Conservation (phyloP, 2,888 invertebrate species). For the Diarsia rubi region DNA sequence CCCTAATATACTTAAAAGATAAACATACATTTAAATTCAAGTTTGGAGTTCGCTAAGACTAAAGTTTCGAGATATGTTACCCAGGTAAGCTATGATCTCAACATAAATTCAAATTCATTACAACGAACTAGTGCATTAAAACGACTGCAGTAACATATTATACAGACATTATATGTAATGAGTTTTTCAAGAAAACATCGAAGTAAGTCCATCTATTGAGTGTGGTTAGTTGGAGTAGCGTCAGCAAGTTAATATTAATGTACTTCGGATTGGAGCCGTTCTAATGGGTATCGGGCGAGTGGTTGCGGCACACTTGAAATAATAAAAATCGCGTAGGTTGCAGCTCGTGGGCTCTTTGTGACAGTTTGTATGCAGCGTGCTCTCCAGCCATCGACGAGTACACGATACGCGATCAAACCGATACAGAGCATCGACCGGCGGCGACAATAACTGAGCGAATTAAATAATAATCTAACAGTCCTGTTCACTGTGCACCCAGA, state of each 20-base stretch:
- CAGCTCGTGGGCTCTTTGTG: constrained; percentile 26
- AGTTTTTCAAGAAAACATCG: constrained; percentile 52
- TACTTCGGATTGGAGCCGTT: constrained; percentile 45
- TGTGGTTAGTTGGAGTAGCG: constrained; percentile 51
- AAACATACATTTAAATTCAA: constrained; percentile 34
- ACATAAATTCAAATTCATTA: constrained; percentile 58
- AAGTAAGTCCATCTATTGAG: constrained; percentile 57
- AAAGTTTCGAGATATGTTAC: constrained; percentile 19
- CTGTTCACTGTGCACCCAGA: constrained; percentile 27
- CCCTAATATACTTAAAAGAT: constrained; percentile 24
- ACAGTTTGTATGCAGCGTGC: constrained; percentile 36
- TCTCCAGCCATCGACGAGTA: constrained; percentile 25
- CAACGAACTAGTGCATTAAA: constrained; percentile 45
- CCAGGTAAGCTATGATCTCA: constrained; percentile 10
- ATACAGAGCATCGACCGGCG: constrained; percentile 31
- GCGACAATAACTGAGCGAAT: constrained; percentile 30
- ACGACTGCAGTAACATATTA: constrained; percentile 39
- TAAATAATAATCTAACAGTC: constrained; percentile 15
- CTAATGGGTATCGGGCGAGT: constrained; percentile 45
- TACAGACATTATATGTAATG: constrained; percentile 51
- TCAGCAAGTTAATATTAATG: constrained; percentile 70
- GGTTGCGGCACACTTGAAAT: constrained; percentile 32
- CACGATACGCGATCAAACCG: constrained; percentile 42
- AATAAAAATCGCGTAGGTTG: constrained; percentile 47
- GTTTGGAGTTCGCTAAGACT: constrained; percentile 21